Conservation (phyloP, 2,113 vertebrate species). For the Thymallus thymallus region DNA sequence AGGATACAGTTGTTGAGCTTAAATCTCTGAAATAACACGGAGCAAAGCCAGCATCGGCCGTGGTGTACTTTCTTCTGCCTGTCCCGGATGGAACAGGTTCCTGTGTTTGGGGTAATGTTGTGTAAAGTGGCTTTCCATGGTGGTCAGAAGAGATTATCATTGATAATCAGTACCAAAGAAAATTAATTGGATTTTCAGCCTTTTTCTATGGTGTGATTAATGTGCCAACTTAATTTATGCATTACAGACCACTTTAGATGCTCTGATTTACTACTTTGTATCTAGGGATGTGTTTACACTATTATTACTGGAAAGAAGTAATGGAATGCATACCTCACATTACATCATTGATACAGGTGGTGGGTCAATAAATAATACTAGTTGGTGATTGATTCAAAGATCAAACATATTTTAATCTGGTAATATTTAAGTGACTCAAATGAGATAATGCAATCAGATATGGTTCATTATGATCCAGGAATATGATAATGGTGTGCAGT, state of each 20-base stretch:
- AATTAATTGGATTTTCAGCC: slow-evolving; percentile 67
- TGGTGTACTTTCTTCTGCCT: slow-evolving; percentile 7
- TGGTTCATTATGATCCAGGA: slow-evolving; percentile 10
- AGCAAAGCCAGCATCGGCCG: slow-evolving; percentile 12
- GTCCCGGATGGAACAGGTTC: slow-evolving; percentile 32
- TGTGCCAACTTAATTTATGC: slow-evolving; percentile 41
- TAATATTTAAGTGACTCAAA: background rate
- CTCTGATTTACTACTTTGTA: slow-evolving; percentile 8
- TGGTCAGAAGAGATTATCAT: slow-evolving; percentile 62
- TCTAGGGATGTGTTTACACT: slow-evolving; percentile 27
- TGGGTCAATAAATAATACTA: slow-evolving; percentile 21
- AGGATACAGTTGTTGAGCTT: slow-evolving; percentile 59
- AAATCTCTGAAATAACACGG: slow-evolving; percentile 43
- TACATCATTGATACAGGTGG: slow-evolving; percentile 25
- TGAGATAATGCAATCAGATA: slow-evolving; percentile 22
- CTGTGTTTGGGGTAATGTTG: slow-evolving; percentile 48
- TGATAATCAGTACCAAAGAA: slow-evolving; percentile 62
- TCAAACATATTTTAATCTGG: slow-evolving; percentile 28
- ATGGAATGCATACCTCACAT: slow-evolving; percentile 32
- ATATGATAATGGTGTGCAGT: slow-evolving; percentile 5
- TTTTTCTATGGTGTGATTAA: slow-evolving; percentile 58
- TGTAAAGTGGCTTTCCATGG: slow-evolving; percentile 50
- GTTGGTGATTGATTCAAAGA: slow-evolving; percentile 34
- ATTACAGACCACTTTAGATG: slow-evolving; percentile 29
- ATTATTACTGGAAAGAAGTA: slow-evolving; percentile 26